Conservation (phyloP, 1,140 invertebrate species). For the Tetramorium parvispinum region DNA sequence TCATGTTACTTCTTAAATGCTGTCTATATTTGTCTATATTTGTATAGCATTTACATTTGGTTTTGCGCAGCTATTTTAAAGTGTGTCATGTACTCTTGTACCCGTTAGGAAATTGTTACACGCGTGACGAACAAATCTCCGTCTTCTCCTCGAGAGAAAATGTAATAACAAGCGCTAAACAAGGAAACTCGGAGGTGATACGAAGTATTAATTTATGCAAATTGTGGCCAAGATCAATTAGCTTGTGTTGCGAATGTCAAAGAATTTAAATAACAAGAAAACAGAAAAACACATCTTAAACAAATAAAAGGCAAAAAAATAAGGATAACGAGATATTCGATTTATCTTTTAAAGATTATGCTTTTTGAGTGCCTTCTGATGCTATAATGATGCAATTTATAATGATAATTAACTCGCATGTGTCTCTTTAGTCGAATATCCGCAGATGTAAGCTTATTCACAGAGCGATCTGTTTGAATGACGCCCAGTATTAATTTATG, state of each 20-base stretch:
- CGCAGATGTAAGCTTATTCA: too few species aligned
- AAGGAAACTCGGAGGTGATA: slow-evolving; percentile 40
- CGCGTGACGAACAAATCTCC: not conserved
- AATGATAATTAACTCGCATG: too few species aligned
- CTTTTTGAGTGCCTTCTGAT: too few species aligned
- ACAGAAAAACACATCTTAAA: not conserved
- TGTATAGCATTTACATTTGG: not conserved
- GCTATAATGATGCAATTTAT: too few species aligned
- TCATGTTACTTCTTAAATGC: not conserved
- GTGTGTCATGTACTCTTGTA: not conserved
- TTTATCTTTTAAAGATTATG: slow-evolving; percentile 63
- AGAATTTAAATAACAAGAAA: not conserved
- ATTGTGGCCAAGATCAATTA: slow-evolving; percentile 21
- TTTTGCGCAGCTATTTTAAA: not conserved
- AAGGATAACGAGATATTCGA: slow-evolving; percentile 15
- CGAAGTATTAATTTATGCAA: slow-evolving; percentile 65
- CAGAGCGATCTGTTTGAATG: too few species aligned
- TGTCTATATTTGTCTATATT: not conserved
- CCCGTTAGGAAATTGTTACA: not conserved
- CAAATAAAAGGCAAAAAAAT: not conserved
- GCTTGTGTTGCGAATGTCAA: not conserved
- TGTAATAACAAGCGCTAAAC: slow-evolving; percentile 61
- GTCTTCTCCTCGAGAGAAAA: slow-evolving; percentile 20
- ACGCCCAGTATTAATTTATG: too few species aligned
- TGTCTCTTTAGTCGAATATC: too few species aligned